phyloP scores from a whole-genome alignment of 2,113 vertebrate genomes.

The Ranitomeya variabilis region DNA sequence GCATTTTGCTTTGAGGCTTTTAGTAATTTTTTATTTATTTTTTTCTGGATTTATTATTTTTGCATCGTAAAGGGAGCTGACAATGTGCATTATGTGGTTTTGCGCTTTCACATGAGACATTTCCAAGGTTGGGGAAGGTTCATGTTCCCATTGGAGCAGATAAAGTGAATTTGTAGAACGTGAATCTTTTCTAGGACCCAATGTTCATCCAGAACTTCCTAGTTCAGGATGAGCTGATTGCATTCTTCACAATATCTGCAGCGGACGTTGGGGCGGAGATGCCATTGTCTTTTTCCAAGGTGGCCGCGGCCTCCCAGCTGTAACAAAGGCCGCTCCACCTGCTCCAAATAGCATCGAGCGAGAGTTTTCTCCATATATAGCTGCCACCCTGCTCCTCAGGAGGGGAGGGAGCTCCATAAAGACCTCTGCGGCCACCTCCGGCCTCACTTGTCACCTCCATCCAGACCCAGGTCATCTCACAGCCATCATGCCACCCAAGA shows the following conservation, averaged over 20 bases:
- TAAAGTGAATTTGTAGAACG: no score
- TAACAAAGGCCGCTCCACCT: conserved; percentile 38
- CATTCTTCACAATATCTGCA: not conserved
- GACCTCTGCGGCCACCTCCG: conserved; percentile 1
- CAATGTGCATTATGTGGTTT: no score
- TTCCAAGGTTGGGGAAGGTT: no score
- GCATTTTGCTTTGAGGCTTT: no score
- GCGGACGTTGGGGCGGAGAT: not conserved
- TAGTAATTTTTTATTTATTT: no score
- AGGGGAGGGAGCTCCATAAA: conserved; percentile 13
- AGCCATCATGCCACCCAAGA: conserved; percentile 46
- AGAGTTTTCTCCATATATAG: conserved; percentile 54
- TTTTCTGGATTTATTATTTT: no score
- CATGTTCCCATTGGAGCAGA: no score
- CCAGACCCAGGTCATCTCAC: not conserved
- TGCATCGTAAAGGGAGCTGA: no score
- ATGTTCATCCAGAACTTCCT: not conserved
- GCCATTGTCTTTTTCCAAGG: not conserved
- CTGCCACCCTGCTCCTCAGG: conserved; percentile 12
- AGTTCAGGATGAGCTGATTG: not conserved
- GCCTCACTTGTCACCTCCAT: not conserved
- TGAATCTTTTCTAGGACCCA: no score
- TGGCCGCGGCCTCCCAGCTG: not conserved
- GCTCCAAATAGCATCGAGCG: conserved; percentile 43
- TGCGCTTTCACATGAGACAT: no score